These are phyloP conservation scores for Natator depressus DNA, from an alignment of 2,113 vertebrate species.

Conservation along the genomic window DNA sequence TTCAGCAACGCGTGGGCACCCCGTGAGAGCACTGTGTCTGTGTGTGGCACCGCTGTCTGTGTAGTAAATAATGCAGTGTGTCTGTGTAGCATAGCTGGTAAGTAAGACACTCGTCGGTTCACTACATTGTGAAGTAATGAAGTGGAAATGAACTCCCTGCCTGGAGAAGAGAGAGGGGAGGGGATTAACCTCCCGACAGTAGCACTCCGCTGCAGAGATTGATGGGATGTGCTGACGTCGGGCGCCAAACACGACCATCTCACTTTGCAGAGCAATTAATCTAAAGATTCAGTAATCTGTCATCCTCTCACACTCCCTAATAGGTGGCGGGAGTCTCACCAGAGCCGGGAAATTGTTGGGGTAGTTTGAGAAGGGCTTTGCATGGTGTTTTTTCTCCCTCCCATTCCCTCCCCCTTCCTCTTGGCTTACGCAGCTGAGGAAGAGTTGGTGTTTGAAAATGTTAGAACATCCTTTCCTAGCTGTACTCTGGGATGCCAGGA, in stretches of 20 bases:
- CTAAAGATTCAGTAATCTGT: constrained; percentile 64
- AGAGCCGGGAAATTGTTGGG: constrained; percentile 1
- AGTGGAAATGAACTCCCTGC: constrained; percentile 74
- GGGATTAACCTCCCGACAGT: constrained; percentile 33
- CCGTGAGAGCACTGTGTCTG: no score
- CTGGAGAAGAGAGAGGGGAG: background rate
- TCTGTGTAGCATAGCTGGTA: background rate
- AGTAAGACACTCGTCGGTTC: constrained; percentile 48
- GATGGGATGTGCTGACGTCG: constrained; percentile 72
- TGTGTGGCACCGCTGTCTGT: background rate
- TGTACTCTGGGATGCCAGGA: accelerated
- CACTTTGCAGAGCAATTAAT: constrained; percentile 73
- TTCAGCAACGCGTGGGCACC: background rate
- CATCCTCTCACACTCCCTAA: constrained; percentile 37
- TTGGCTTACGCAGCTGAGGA: accelerated
- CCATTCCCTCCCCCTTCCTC: accelerated
- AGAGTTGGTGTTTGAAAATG: accelerated
- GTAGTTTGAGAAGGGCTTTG: constrained; percentile 13
- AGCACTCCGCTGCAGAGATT: constrained; percentile 46
- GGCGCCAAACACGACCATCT: constrained; percentile 63
- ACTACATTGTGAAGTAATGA: constrained; percentile 64
- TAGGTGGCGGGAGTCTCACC: background rate
- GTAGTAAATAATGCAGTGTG: background rate
- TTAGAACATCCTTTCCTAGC: background rate
- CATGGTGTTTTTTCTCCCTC: accelerated